Evolutionary conservation across 2,797 vertebrate genomes (phyloP).

Genomic region (Fundulus diaphanus): DNA sequence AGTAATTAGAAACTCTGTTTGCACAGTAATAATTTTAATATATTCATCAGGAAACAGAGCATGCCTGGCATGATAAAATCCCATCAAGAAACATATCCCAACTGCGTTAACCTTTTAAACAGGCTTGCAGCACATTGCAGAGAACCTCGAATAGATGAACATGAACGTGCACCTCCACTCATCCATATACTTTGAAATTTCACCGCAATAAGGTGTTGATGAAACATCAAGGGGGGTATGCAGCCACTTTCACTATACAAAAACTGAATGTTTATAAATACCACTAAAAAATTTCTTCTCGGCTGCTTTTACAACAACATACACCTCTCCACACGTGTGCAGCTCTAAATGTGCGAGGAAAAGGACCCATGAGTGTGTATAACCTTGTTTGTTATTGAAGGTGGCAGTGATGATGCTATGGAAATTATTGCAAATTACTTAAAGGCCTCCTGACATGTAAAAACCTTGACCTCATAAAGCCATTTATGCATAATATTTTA

Average conservation of each 20-base stretch:
- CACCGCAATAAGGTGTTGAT: slow-evolving; percentile 33
- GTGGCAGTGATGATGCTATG: slow-evolving; percentile 81
- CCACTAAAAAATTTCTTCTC: slow-evolving; percentile 24
- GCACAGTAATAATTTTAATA: slow-evolving; percentile 93
- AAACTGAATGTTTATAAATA: slow-evolving; percentile 29
- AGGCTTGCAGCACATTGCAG: slow-evolving; percentile 78
- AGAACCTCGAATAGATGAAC: slow-evolving; percentile 74
- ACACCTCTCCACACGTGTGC: slow-evolving; percentile 34
- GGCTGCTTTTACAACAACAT: slow-evolving; percentile 29
- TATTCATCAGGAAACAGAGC: slow-evolving; percentile 89
- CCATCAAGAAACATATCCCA: slow-evolving; percentile 86
- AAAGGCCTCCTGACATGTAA: slow-evolving; percentile 80
- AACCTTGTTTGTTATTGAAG: slow-evolving; percentile 85
- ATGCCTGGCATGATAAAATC: slow-evolving; percentile 87
- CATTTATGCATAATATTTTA: slow-evolving; percentile 68
- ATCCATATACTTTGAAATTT: slow-evolving; percentile 39
- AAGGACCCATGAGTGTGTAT: slow-evolving; percentile 61
- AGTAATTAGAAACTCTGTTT: slow-evolving; percentile 93
- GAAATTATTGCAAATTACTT: slow-evolving; percentile 87
- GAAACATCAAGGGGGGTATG: slow-evolving; percentile 33
- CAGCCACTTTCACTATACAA: slow-evolving; percentile 36
- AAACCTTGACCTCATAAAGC: slow-evolving; percentile 78
- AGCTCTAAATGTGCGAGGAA: slow-evolving; percentile 51
- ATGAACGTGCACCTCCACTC: slow-evolving; percentile 52
- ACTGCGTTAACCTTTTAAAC: slow-evolving; percentile 84